Conservation (phyloP, 2,797 vertebrate genomes). For the Esox lucius region DNA sequence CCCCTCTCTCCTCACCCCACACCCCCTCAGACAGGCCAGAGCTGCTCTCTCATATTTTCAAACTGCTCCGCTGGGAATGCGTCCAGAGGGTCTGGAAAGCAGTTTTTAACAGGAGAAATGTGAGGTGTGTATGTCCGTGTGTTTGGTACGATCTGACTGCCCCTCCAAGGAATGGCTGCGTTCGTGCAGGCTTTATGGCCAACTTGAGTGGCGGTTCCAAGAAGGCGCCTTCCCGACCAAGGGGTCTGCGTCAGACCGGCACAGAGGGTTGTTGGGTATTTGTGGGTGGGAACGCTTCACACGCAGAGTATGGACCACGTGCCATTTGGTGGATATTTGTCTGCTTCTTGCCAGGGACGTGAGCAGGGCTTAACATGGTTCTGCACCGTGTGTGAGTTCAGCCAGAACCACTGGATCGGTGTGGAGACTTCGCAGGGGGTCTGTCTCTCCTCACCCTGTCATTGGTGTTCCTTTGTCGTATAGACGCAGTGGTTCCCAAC, state of each 20-base stretch:
- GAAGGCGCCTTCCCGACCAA: neutral
- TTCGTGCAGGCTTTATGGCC: slow-evolving; percentile 10
- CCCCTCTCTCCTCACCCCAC: neutral
- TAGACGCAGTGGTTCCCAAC: too few relatives aligned
- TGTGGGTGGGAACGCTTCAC: slow-evolving; percentile 32
- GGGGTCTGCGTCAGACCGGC: slow-evolving; percentile 16
- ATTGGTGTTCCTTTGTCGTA: slow-evolving; percentile 33
- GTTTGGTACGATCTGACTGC: slow-evolving; percentile 26
- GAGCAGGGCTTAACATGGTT: slow-evolving; percentile 31
- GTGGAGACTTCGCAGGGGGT: slow-evolving; percentile 20
- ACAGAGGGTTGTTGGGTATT: slow-evolving; percentile 29
- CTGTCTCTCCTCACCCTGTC: slow-evolving; percentile 29
- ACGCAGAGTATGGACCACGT: slow-evolving; percentile 11
- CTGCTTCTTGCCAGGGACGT: slow-evolving; percentile 33
- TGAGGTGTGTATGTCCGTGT: slow-evolving; percentile 28
- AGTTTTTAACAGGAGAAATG: slow-evolving; percentile 53
- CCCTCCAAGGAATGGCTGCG: slow-evolving; percentile 41
- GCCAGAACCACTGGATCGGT: slow-evolving; percentile 26
- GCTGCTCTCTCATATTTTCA: slow-evolving; percentile 37
- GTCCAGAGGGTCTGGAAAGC: slow-evolving; percentile 62
- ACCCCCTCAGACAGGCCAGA: slow-evolving; percentile 30
- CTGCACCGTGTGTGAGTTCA: slow-evolving; percentile 47
- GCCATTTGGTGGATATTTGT: slow-evolving; percentile 59
- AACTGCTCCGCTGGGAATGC: slow-evolving; percentile 54
- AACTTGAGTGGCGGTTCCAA: neutral